Conservation (phyloP, 2,113 vertebrate genomes). For the Syngnathus scovelli region DNA sequence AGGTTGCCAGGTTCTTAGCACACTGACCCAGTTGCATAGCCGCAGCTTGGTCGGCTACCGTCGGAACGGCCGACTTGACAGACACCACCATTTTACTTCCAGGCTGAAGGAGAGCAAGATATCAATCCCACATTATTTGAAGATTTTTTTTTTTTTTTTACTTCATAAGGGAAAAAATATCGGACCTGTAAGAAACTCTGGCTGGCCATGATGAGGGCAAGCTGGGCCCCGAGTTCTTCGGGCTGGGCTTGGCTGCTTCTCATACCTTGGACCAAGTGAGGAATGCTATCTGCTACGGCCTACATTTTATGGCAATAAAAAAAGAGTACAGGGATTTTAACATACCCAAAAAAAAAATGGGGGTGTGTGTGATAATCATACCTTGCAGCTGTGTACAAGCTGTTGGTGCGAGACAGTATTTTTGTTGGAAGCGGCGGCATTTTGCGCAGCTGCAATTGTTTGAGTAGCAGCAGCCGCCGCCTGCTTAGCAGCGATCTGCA, state of each 20-base stretch:
- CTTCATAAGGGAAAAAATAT: background rate
- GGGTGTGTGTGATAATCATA: slow-evolving; percentile 47
- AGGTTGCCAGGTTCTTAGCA: slow-evolving; percentile 95
- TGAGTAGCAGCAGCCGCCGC: slow-evolving; percentile 95
- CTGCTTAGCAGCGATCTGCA: slow-evolving; percentile 91
- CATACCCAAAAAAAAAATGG: background rate
- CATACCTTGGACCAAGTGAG: slow-evolving; percentile 93
- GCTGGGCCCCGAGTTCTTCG: slow-evolving; percentile 90
- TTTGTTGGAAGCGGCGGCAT: slow-evolving; percentile 92
- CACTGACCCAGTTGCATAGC: slow-evolving; percentile 97
- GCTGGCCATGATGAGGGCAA: slow-evolving; percentile 91
- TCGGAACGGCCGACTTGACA: slow-evolving; percentile 92
- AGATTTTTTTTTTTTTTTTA: too few species aligned
- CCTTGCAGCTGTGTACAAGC: slow-evolving; percentile 98
- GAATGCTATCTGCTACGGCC: slow-evolving; percentile 93
- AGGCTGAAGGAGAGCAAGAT: slow-evolving; percentile 68
- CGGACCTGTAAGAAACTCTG: slow-evolving; percentile 94
- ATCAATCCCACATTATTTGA: slow-evolving; percentile 18
- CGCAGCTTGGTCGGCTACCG: slow-evolving; percentile 91
- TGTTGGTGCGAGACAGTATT: slow-evolving; percentile 92
- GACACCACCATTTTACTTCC: slow-evolving; percentile 97
- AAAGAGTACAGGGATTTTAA: background rate
- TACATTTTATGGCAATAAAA: slow-evolving; percentile 40
- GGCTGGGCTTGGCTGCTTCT: slow-evolving; percentile 91
- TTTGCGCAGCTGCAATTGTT: slow-evolving; percentile 96